Percentiles rank a stretch among this genome's conserved stretches.
phyloP scores from a whole-genome alignment of 2,797 vertebrate species.

The Carapus acus region DNA sequence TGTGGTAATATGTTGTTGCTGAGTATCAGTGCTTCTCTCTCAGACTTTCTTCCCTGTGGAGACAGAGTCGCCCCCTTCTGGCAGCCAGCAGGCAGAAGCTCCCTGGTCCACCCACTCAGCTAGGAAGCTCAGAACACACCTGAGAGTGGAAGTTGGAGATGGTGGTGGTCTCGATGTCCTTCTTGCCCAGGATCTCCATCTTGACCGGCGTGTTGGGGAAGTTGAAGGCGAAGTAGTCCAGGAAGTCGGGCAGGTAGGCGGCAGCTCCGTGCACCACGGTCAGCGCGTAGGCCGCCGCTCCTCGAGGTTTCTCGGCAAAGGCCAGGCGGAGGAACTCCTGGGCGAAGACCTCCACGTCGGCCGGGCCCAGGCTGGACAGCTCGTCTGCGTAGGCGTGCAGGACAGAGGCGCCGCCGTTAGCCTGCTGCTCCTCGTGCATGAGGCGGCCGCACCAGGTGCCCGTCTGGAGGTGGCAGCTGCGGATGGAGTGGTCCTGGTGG shows the following conservation, averaged over 20 bases:
- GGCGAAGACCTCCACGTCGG: conserved; percentile 88
- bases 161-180: conserved; percentile 98
- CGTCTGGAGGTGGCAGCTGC: conserved; percentile 87
- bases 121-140: too few relatives aligned
- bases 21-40: too few relatives aligned
- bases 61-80: too few relatives aligned
- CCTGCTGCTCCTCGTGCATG: conserved; percentile 91
- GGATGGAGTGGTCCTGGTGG: conserved; percentile 91
- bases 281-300: conserved; percentile 86
- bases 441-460: conserved; percentile 83
- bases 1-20: too few relatives aligned
- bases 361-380: conserved; percentile 85
- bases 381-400: conserved; percentile 96
- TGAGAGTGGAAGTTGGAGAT: conserved; percentile 98
- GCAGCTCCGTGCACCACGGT: conserved; percentile 93
- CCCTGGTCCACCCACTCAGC: too few relatives aligned
- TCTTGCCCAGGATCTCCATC: conserved; percentile 98
- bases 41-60: too few relatives aligned
- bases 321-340: conserved; percentile 90
- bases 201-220: conserved; percentile 97
- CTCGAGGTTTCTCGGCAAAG: conserved; percentile 86
- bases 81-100: too few relatives aligned
- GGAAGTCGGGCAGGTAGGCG: conserved; percentile 92
- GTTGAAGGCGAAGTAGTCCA: conserved; percentile 99
- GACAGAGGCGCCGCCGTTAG: conserved; percentile 89